Percentiles rank a stretch among this genome's conserved stretches.
These are phyloP conservation scores for Eueides isabella DNA, from an alignment of 1,140 invertebrate species.

Conservation along the genomic window DNA sequence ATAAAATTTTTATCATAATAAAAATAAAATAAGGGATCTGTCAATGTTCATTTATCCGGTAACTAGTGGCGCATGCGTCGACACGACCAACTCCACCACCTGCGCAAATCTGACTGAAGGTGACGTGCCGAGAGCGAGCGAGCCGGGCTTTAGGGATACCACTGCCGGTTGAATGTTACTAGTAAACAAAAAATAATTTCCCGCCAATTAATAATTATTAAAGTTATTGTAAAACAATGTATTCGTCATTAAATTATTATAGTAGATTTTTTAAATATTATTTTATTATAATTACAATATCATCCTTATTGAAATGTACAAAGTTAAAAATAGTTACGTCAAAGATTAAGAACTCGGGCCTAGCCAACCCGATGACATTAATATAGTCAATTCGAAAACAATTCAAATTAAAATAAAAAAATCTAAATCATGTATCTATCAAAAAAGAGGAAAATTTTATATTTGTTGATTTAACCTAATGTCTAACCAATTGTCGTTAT, in stretches of 20 bases:
- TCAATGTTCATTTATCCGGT: conserved; percentile 58
- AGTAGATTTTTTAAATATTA: neutral
- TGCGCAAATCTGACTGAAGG: conserved; percentile 61
- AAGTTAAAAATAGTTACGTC: neutral
- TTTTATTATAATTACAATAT: neutral
- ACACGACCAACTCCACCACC: conserved; percentile 54
- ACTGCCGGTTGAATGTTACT: conserved; percentile 45
- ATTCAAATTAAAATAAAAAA: conserved; percentile 75
- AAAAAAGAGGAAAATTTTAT: conserved; percentile 80
- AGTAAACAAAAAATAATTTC: conserved; percentile 17
- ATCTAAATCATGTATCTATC: conserved; percentile 75
- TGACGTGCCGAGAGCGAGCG: conserved; percentile 47
- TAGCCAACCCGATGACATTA: conserved; percentile 71
- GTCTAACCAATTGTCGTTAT: conserved; percentile 78
- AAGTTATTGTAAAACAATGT: neutral
- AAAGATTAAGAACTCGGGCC: conserved; percentile 38
- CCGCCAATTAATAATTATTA: conserved; percentile 12
- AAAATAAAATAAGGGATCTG: conserved; percentile 62
- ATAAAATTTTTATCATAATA: conserved; percentile 53
- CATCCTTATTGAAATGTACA: neutral
- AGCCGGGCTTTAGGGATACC: conserved; percentile 43
- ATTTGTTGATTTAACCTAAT: conserved; percentile 79
- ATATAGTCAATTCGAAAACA: conserved; percentile 72
- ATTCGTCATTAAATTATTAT: neutral
- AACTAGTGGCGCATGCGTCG: conserved; percentile 56